These are phyloP conservation scores for Triplophysa yarkandensis DNA, from an alignment of 2,797 vertebrate species.

Conservation along the genomic window DNA sequence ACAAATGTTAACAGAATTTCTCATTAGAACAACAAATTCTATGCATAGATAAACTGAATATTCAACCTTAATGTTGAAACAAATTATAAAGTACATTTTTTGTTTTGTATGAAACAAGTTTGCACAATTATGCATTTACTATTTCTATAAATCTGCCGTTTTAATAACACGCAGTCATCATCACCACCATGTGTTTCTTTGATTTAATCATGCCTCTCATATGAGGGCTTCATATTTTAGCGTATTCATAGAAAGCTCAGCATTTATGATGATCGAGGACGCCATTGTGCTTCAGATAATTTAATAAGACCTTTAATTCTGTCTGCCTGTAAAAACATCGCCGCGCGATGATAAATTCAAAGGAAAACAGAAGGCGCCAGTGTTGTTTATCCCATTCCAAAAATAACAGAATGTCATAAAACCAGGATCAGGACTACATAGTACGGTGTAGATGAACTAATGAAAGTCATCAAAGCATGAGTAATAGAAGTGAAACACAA, in stretches of 20 bases:
- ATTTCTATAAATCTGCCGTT: not conserved
- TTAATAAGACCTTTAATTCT: conserved; percentile 29
- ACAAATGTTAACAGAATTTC: too few species aligned
- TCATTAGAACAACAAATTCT: not conserved
- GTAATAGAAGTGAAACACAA: not conserved
- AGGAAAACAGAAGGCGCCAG: conserved; percentile 40
- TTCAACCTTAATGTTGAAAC: not conserved
- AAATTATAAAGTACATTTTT: too few species aligned
- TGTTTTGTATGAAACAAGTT: too few species aligned
- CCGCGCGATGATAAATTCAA: conserved; percentile 12
- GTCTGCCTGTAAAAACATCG: conserved; percentile 37
- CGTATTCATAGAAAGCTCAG: conserved; percentile 40
- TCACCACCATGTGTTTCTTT: not conserved
- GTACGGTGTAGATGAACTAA: conserved; percentile 16
- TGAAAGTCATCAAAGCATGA: conserved; percentile 9
- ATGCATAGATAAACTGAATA: not conserved
- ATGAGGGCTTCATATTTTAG: conserved; percentile 14
- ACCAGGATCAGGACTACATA: conserved; percentile 15
- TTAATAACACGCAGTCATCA: not conserved
- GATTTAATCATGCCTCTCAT: not conserved
- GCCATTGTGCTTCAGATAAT: conserved; percentile 41
- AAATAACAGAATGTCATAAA: conserved; percentile 14
- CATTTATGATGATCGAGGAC: conserved; percentile 44
- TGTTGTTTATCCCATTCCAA: conserved; percentile 14
- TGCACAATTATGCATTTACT: not conserved